Evolutionary conservation across 2,797 vertebrate genomes (phyloP), one percentile per base, ranked within the genome.

Genomic region (Eulemur albifrons): DNA sequence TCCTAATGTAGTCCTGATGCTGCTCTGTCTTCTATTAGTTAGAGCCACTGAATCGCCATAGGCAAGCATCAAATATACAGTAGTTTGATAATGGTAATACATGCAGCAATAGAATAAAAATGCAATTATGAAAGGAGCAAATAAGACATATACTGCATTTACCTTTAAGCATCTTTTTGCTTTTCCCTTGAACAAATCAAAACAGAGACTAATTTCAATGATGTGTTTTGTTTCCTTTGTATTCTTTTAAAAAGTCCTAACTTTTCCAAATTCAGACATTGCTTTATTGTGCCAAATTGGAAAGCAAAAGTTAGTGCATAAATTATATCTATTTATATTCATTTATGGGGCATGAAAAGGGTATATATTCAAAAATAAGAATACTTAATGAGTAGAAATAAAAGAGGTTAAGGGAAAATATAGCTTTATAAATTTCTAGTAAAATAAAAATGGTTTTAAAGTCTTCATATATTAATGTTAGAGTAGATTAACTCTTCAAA

Each of bases 1-100:
- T 94, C 96, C 92, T 98, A 98, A 98, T 98, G 95, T 72, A 88
- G 93, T 98, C 97, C 88, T 98, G 97, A 95, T 97, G 97, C 84
- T 94, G 57, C 94, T 93, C 92, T 85, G 13, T 85, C 94, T 97
- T 97, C 95, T 82, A 50, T 94, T 97, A 98, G 94, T 67, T 75
- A 90, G 94, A 84, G 88, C 93, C 81, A 97, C 81, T 97, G 84
- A 77, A 96, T 95, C 91, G 96, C 97, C 97, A 98, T 63, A 79
- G 98, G 98, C 97, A 96, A 98, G 9, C 96, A 97, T 92, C 85
- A 98, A 97, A 97, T 96, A 94, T 93, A 94, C 61, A 95, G 92
- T 76, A 98, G 96, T 97, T 97, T 98, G 84, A 94, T 98, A 98
- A 97, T 83, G 87, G 88, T 67, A 96, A 97, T 95, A 88, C 75